A percentile compares a stretch with the other conserved stretches of the same genome.
Evolutionary conservation across 2,113 vertebrate genomes (phyloP).

Genomic region (Promerops cafer): DNA sequence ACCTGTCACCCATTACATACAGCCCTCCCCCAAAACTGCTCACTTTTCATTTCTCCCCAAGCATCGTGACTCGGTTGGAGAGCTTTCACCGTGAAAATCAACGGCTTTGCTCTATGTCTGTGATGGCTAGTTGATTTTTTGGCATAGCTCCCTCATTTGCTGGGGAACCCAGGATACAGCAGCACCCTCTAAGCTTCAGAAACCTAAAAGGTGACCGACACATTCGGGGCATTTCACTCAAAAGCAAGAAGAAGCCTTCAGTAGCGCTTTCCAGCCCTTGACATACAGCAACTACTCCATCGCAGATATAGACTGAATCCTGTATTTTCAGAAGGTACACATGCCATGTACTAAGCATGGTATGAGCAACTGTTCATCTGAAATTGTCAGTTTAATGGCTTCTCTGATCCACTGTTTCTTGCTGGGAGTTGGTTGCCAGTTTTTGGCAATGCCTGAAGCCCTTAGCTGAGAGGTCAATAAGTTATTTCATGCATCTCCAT

Average conservation of each 20-base stretch:
- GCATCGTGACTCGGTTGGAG: slow-evolving; percentile 64
- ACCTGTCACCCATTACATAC: slow-evolving; percentile 43
- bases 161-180: not conserved
- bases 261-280: not conserved
- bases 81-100: slow-evolving; percentile 69
- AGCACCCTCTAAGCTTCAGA: not conserved
- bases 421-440: slow-evolving; percentile 17
- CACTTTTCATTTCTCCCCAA: slow-evolving; percentile 58
- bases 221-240: not conserved
- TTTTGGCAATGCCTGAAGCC: slow-evolving; percentile 16
- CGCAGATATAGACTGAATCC: slow-evolving; percentile 71
- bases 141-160: not conserved
- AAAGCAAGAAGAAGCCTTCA: slow-evolving; percentile 9
- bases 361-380: slow-evolving; percentile 7
- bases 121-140: slow-evolving; percentile 57
- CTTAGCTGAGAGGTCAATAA: not conserved
- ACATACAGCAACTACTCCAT: slow-evolving; percentile 23
- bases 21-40: slow-evolving; percentile 15
- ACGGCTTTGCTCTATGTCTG: slow-evolving; percentile 73
- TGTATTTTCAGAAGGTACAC: slow-evolving; percentile 70
- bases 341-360: slow-evolving; percentile 38
- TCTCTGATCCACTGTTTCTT: slow-evolving; percentile 16
- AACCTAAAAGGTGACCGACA: not conserved
- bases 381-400: slow-evolving; percentile 29
- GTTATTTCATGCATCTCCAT: not conserved